phyloP scores from a whole-genome alignment of 1,140 invertebrate genomes.

The Ceratina japonica region DNA sequence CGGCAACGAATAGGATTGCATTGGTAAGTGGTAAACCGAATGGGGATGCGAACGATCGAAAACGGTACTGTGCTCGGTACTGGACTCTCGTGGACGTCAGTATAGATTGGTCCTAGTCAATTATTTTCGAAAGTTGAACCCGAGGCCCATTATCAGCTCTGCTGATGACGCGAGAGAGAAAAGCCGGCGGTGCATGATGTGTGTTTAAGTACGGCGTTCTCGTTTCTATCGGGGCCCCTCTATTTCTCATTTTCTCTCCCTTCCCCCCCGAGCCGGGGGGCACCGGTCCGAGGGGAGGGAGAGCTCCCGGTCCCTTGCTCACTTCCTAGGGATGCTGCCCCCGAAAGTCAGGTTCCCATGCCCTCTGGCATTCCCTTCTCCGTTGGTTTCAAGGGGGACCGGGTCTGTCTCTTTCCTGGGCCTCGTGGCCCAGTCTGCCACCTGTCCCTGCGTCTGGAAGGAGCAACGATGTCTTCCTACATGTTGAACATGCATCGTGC shows the following conservation, averaged over 20 bases:
- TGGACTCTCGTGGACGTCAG: too few relatives aligned
- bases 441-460: constrained; percentile 77
- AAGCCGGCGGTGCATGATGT: constrained; percentile 43
- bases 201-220: constrained; percentile 60
- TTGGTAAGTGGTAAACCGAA: too few relatives aligned
- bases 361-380: constrained; percentile 58
- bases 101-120: too few relatives aligned
- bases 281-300: constrained; percentile 8
- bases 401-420: constrained; percentile 58
- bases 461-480: constrained; percentile 70
- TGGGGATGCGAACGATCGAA: too few relatives aligned
- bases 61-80: too few relatives aligned
- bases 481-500: constrained; percentile 75
- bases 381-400: constrained; percentile 34
- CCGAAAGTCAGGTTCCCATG: constrained; percentile 79
- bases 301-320: constrained; percentile 54
- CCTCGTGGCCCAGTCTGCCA: constrained; percentile 70
- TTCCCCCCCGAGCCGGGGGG: constrained; percentile 40
- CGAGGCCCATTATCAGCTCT: too few relatives aligned
- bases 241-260: constrained; percentile 70
- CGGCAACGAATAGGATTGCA: too few relatives aligned
- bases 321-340: constrained; percentile 78
- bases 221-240: constrained; percentile 60
- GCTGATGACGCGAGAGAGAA: background rate
- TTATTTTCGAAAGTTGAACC: too few relatives aligned